Evolutionary conservation across 2,888 invertebrate species (phyloP).

Genomic region (Plebejus melissa): DNA sequence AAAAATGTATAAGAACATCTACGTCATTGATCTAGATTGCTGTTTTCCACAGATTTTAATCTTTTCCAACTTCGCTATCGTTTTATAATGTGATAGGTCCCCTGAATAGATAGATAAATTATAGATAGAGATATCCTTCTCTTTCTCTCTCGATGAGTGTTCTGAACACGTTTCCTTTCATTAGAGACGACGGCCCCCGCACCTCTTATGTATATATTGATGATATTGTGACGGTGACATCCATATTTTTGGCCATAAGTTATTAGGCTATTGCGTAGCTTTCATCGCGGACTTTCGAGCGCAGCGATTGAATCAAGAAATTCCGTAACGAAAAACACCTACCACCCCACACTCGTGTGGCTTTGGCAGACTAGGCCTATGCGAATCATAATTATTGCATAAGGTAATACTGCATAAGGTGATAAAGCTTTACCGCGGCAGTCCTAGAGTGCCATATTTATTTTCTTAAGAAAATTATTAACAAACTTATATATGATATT

Average conservation of each 20-base stretch:
- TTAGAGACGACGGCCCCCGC: constrained; percentile 34
- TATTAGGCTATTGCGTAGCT: no score
- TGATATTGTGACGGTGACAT: constrained; percentile 21
- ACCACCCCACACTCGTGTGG: no score
- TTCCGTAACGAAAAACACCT: no score
- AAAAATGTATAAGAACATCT: background rate
- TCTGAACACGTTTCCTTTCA: constrained; percentile 26
- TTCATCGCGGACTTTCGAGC: no score
- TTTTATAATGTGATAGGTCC: background rate
- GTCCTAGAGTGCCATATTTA: no score
- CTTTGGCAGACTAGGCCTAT: no score
- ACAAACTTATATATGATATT: background rate
- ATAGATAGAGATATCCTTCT: constrained; percentile 25
- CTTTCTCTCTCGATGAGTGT: constrained; percentile 28
- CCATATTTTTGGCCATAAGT: background rate
- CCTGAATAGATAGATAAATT: constrained; percentile 33
- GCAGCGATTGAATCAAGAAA: no score
- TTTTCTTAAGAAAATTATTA: background rate
- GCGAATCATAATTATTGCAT: no score
- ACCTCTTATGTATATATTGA: constrained; percentile 34
- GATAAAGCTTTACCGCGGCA: no score
- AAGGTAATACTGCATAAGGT: no score
- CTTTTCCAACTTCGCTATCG: background rate
- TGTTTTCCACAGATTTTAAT: background rate
- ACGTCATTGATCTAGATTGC: background rate